A percentile compares a stretch with the other conserved stretches of the same genome.
phyloP scores from a whole-genome alignment of 2,797 vertebrate species.

The Anas flavirostris region DNA sequence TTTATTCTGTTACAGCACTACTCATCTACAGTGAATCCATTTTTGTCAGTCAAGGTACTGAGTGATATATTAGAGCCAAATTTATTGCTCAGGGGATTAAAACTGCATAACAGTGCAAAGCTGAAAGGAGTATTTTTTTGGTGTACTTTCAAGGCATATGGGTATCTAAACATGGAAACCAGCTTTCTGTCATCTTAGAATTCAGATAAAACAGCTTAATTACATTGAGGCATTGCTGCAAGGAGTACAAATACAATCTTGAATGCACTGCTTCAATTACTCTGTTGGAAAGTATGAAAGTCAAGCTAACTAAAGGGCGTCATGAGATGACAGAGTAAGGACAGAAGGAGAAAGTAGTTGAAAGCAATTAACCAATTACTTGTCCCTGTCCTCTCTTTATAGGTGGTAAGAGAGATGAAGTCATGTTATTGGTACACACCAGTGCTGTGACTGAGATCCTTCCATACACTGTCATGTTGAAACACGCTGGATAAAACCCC shows the following conservation, averaged over 20 bases:
- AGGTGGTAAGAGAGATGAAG: not conserved
- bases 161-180: not conserved
- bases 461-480: not conserved
- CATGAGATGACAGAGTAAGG: not conserved
- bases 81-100: conserved; percentile 22
- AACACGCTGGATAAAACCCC: not conserved
- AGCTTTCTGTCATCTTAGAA: conserved; percentile 4
- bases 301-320: not conserved
- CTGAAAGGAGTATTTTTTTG: not conserved
- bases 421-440: not conserved
- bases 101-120: not conserved
- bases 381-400: rapidly evolving
- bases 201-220: not conserved
- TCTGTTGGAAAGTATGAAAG: not conserved
- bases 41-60: not conserved
- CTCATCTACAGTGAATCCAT: not conserved
- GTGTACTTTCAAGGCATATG: not conserved
- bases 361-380: not conserved
- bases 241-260: not conserved
- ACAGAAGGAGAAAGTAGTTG: not conserved
- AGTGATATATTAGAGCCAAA: not conserved
- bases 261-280: not conserved
- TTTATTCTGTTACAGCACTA: not conserved
- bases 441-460: not conserved
- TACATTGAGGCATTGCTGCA: not conserved